These are phyloP conservation scores for Lepidocyrtoides sp. DNA, from an alignment of 2,888 invertebrate genomes.

Conservation along the genomic window DNA sequence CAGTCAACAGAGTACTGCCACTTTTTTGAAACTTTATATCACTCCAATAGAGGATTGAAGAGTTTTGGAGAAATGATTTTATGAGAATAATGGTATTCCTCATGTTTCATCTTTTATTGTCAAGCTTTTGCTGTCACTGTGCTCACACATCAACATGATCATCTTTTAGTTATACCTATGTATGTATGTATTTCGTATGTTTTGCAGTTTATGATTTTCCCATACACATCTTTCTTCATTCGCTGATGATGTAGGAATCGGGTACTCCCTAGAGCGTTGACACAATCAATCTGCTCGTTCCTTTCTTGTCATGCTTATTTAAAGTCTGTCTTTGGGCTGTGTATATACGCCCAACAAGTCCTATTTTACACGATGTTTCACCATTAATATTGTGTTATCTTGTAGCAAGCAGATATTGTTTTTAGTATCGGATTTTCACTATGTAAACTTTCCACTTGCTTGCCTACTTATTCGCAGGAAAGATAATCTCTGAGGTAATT, in stretches of 20 bases:
- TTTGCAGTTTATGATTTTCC: too few species aligned
- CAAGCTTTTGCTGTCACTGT: not conserved
- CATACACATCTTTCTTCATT: not conserved
- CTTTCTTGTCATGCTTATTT: conserved; percentile 21
- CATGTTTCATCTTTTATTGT: not conserved
- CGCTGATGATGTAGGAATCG: not conserved
- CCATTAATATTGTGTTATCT: not conserved
- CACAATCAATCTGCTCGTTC: conserved; percentile 4
- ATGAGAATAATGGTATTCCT: not conserved
- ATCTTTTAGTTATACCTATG: not conserved
- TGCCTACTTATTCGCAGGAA: conserved; percentile 72
- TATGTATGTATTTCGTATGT: too few species aligned
- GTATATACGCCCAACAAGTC: not conserved
- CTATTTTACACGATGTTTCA: not conserved
- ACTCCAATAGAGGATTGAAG: not conserved
- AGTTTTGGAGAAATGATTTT: not conserved
- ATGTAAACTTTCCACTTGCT: not conserved
- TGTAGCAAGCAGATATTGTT: conserved; percentile 24
- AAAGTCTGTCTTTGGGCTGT: not conserved
- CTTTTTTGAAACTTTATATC: not conserved
- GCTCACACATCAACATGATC: not conserved
- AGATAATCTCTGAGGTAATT: conserved; percentile 84
- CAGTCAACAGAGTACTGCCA: too few species aligned
- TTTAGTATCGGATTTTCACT: not conserved
- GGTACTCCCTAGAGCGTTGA: not conserved